Percentiles rank a stretch among this genome's conserved stretches.
Conservation (phyloP, 1,140 invertebrate species). For the Metaphire vulgaris region DNA sequence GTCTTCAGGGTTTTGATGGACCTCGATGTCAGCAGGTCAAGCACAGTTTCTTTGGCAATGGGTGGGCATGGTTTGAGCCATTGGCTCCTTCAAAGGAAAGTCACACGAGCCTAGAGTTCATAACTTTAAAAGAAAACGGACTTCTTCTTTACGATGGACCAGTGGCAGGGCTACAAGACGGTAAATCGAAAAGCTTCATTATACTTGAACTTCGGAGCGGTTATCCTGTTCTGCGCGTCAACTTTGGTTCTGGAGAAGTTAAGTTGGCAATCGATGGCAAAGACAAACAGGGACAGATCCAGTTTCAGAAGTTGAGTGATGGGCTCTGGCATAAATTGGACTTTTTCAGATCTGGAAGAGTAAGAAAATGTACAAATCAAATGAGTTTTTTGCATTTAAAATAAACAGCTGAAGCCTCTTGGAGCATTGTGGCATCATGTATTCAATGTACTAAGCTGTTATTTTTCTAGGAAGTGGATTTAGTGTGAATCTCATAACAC, state of each 20-base stretch:
- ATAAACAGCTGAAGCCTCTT: too few species aligned
- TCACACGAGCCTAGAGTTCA: constrained; percentile 88
- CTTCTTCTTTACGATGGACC: constrained; percentile 94
- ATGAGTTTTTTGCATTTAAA: too few species aligned
- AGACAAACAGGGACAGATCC: constrained; percentile 45
- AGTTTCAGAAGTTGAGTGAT: constrained; percentile 76
- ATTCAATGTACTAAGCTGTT: too few species aligned
- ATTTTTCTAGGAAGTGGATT: too few species aligned
- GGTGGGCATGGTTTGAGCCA: constrained; percentile 80
- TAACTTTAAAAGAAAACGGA: constrained; percentile 77
- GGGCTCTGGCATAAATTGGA: constrained; percentile 93
- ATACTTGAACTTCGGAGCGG: constrained; percentile 84
- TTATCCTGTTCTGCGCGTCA: constrained; percentile 78
- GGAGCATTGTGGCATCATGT: too few species aligned
- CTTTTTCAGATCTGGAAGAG: constrained; percentile 59
- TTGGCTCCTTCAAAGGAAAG: constrained; percentile 92
- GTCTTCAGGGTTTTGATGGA: constrained; percentile 82
- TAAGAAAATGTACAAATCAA: too few species aligned
- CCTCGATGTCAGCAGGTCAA: constrained; percentile 92
- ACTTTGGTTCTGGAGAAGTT: constrained; percentile 89
- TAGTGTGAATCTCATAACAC: too few species aligned
- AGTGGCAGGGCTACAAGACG: constrained; percentile 70
- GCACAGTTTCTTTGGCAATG: constrained; percentile 61
- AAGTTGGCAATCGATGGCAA: constrained; percentile 70
- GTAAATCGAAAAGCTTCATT: constrained; percentile 68